Evolutionary conservation across 2,797 vertebrate genomes (phyloP).

Genomic region (Morelia viridis): DNA sequence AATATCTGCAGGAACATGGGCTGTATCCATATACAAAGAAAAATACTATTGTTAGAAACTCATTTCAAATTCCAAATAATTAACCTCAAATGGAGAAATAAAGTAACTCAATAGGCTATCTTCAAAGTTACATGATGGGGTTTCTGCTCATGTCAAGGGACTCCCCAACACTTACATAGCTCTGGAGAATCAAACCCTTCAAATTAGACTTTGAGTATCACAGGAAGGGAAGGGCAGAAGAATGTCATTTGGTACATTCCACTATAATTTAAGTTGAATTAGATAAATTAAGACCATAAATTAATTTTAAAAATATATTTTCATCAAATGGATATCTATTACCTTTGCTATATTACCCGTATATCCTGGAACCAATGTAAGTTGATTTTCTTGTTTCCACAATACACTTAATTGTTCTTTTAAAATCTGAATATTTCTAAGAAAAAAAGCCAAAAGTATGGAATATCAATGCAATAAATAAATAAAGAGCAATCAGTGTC

Average conservation of each 20-base stretch:
- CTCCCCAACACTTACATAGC: background rate
- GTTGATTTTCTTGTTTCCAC: constrained; percentile 81
- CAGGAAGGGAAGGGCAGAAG: background rate
- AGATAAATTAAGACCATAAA: background rate
- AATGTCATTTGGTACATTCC: background rate
- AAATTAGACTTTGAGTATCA: background rate
- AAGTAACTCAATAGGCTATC: background rate
- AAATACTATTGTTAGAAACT: background rate
- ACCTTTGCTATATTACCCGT: constrained; percentile 89
- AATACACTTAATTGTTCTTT: constrained; percentile 85
- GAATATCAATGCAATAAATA: background rate
- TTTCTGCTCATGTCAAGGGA: background rate
- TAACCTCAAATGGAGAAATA: background rate
- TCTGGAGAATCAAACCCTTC: background rate
- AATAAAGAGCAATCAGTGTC: background rate
- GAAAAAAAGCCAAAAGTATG: constrained; percentile 47
- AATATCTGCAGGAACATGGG: background rate
- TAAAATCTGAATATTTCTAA: constrained; percentile 86
- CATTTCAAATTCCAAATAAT: background rate
- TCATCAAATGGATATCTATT: constrained; percentile 45
- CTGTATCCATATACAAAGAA: background rate
- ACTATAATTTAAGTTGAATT: background rate
- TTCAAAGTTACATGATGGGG: background rate
- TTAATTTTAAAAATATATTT: background rate
- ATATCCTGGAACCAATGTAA: constrained; percentile 83